These are phyloP conservation scores for Neostethus bicornis DNA, from an alignment of 2,797 vertebrate species.

Conservation along the genomic window DNA sequence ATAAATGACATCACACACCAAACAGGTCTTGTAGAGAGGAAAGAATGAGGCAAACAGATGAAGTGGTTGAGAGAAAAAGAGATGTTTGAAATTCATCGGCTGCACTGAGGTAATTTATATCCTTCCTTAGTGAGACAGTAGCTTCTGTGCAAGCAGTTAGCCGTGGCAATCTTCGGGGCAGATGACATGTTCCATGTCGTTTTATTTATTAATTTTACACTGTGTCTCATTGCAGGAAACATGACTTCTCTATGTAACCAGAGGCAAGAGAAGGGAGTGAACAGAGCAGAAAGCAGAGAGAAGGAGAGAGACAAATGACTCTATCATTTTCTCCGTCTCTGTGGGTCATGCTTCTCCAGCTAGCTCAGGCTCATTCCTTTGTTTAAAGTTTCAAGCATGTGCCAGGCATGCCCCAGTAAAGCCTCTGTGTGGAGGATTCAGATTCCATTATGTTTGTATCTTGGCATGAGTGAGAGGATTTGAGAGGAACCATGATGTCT, in stretches of 20 bases:
- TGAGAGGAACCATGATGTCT: constrained; percentile 72
- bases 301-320: constrained; percentile 76
- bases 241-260: constrained; percentile 76
- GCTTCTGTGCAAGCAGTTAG: constrained; percentile 71
- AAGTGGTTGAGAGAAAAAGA: constrained; percentile 42
- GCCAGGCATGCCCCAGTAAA: constrained; percentile 75
- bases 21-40: constrained; percentile 68
- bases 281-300: constrained; percentile 62
- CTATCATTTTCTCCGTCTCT: constrained; percentile 77
- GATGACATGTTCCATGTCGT: constrained; percentile 73
- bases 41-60: constrained; percentile 56
- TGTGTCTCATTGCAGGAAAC: constrained; percentile 74
- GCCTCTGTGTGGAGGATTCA: constrained; percentile 71
- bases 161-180: constrained; percentile 77
- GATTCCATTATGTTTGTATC: constrained; percentile 75
- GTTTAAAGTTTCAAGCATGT: constrained; percentile 76
- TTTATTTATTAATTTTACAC: constrained; percentile 82
- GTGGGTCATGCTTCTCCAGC: constrained; percentile 77
- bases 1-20: constrained; percentile 73
- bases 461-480: constrained; percentile 76
- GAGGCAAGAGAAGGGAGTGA: constrained; percentile 71
- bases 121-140: constrained; percentile 65
- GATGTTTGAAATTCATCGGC: constrained; percentile 71
- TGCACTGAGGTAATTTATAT: constrained; percentile 72
- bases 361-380: constrained; percentile 73